phyloP scores from a whole-genome alignment of 2,113 vertebrate genomes.

The Mesoclemmys tuberculata region DNA sequence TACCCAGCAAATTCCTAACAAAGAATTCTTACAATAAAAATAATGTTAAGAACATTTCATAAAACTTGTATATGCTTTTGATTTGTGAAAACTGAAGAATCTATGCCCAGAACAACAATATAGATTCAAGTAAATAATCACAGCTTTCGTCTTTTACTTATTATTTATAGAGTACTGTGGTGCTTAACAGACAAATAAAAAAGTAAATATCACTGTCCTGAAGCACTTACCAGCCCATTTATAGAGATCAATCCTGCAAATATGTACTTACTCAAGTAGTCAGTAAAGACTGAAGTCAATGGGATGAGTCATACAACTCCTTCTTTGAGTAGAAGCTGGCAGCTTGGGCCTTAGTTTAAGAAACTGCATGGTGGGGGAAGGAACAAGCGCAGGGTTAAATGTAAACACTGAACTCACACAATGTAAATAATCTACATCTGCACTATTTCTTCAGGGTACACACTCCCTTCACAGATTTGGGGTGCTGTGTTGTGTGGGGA shows the following conservation, averaged over 20 bases:
- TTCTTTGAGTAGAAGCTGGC: slow-evolving; percentile 15
- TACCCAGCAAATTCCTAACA: slow-evolving; percentile 69
- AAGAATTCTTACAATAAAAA: slow-evolving; percentile 47
- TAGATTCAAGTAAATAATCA: slow-evolving; percentile 46
- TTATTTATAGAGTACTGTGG: not conserved
- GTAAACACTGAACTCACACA: not conserved
- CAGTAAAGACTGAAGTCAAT: slow-evolving; percentile 20
- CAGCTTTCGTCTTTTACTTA: not conserved
- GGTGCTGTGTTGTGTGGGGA: not conserved
- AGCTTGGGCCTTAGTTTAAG: slow-evolving; percentile 10
- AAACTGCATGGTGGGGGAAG: not conserved
- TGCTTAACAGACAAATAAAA: not conserved
- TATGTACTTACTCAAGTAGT: not conserved
- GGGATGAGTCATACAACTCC: slow-evolving; percentile 12
- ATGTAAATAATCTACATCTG: not conserved
- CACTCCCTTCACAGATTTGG: slow-evolving; percentile 5
- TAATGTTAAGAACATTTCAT: slow-evolving; percentile 54
- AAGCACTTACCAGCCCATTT: not conserved
- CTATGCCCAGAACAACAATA: slow-evolving; percentile 35
- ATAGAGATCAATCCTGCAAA: slow-evolving; percentile 24
- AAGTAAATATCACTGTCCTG: not conserved
- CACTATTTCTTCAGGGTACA: slow-evolving; percentile 29
- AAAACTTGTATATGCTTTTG: slow-evolving; percentile 40
- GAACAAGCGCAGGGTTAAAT: not conserved
- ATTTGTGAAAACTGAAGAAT: slow-evolving; percentile 45